These are phyloP conservation scores for Trichogramma evanescens DNA, from an alignment of 2,888 invertebrate genomes.

Conservation along the genomic window DNA sequence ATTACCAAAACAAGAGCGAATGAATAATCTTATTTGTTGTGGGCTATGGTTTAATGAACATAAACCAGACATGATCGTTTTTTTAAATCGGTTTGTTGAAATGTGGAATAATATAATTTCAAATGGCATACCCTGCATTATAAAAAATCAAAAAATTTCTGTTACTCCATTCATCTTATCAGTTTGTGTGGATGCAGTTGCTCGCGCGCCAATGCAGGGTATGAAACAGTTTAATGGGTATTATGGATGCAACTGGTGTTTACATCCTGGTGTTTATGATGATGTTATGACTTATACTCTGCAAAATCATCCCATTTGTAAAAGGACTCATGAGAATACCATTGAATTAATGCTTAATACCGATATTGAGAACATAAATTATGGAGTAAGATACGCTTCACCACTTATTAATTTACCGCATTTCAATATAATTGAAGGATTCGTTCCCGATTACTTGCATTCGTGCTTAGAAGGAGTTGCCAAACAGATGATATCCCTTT, in stretches of 20 bases:
- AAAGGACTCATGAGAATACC: no score
- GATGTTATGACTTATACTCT: no score
- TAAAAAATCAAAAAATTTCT: not conserved
- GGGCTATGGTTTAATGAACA: constrained; percentile 1
- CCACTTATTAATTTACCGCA: constrained; percentile 7
- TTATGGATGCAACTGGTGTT: no score
- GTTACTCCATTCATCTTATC: not conserved
- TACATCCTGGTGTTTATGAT: no score
- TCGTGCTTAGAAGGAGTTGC: constrained; percentile 1
- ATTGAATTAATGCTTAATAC: no score
- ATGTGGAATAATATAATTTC: not conserved
- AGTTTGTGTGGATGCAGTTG: no score
- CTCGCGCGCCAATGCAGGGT: no score
- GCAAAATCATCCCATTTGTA: no score
- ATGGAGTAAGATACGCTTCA: constrained; percentile 6
- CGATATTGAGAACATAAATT: not conserved
- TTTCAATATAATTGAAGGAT: constrained; percentile 9
- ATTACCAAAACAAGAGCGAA: not conserved
- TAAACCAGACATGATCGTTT: constrained; percentile 5
- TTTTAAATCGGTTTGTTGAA: not conserved
- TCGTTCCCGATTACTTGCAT: constrained; percentile 8
- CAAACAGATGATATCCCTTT: not conserved
- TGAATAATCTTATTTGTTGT: constrained; percentile 1
- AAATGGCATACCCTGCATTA: not conserved
- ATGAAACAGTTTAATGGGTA: no score